Percentiles rank a stretch among this genome's conserved stretches.
phyloP scores from a whole-genome alignment of 1,140 invertebrate species.

The Dufourea novaeangliae region DNA sequence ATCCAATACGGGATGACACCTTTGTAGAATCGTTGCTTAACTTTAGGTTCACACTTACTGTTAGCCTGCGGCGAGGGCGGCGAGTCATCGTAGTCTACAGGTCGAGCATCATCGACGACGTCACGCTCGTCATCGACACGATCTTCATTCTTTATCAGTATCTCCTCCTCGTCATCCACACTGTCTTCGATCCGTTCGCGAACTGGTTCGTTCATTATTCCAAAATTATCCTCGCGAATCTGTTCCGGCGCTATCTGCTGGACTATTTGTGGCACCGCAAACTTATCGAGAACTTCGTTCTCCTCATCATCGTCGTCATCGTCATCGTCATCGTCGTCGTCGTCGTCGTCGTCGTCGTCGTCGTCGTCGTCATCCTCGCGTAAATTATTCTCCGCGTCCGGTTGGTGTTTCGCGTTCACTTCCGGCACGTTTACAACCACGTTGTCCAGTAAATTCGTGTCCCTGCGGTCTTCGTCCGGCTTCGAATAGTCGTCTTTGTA shows the following conservation, averaged over 20 bases:
- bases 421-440: background rate
- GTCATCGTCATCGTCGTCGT: too few species aligned
- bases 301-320: background rate
- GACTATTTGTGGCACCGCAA: background rate
- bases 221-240: background rate
- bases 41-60: slow-evolving; percentile 58
- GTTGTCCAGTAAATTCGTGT: background rate
- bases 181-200: background rate
- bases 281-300: background rate
- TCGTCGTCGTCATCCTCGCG: background rate
- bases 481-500: slow-evolving; percentile 14
- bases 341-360: background rate
- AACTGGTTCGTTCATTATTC: background rate
- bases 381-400: background rate
- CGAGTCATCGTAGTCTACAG: slow-evolving; percentile 58
- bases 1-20: background rate
- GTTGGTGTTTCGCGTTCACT: background rate
- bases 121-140: slow-evolving; percentile 1
- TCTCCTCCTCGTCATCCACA: slow-evolving; percentile 12
- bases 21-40: slow-evolving; percentile 23
- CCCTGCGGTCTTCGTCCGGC: background rate
- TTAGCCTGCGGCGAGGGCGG: slow-evolving; percentile 53
- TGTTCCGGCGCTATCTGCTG: too few species aligned
- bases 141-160: background rate
- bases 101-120: slow-evolving; percentile 16